phyloP scores from a whole-genome alignment of 2,888 invertebrate genomes.

The Drosophila robusta region DNA sequence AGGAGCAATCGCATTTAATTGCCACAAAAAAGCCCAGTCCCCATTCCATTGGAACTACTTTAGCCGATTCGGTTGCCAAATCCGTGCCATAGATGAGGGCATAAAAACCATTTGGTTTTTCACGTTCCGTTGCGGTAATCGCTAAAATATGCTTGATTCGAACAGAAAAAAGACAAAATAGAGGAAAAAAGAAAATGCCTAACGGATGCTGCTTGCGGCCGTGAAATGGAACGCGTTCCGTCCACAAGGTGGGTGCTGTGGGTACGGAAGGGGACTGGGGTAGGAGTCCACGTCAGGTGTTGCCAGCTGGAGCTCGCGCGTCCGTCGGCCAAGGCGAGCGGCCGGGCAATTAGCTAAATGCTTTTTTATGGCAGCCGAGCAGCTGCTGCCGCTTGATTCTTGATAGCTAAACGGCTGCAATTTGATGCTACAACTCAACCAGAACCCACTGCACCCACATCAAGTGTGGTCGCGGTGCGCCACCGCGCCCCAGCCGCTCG shows the following conservation, averaged over 20 bases:
- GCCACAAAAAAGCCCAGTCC: background rate
- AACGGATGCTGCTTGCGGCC: slow-evolving; percentile 36
- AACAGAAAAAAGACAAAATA: too few relatives aligned
- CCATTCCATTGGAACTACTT: background rate
- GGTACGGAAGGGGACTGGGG: background rate
- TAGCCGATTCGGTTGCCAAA: background rate
- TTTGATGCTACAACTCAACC: slow-evolving; percentile 48
- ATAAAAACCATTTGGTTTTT: slow-evolving; percentile 28
- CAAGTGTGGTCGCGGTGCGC: slow-evolving; percentile 41
- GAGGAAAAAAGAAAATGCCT: slow-evolving; percentile 1
- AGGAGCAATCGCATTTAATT: slow-evolving; percentile 7
- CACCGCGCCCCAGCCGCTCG: background rate
- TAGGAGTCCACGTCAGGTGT: slow-evolving; percentile 41
- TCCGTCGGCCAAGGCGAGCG: slow-evolving; percentile 26
- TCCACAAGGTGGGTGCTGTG: background rate
- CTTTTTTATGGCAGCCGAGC: slow-evolving; percentile 59
- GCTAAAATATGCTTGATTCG: slow-evolving; percentile 36
- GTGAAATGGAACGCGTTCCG: slow-evolving; percentile 55
- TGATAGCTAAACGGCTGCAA: slow-evolving; percentile 62
- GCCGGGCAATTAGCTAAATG: slow-evolving; percentile 74
- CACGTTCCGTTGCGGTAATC: slow-evolving; percentile 44
- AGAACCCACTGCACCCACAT: slow-evolving; percentile 60
- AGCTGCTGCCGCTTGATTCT: slow-evolving; percentile 50
- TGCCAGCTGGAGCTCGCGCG: slow-evolving; percentile 32
- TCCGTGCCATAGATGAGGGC: background rate